Evolutionary conservation across 2,888 invertebrate species (phyloP).

Genomic region (Zygothrica quintamaculata): DNA sequence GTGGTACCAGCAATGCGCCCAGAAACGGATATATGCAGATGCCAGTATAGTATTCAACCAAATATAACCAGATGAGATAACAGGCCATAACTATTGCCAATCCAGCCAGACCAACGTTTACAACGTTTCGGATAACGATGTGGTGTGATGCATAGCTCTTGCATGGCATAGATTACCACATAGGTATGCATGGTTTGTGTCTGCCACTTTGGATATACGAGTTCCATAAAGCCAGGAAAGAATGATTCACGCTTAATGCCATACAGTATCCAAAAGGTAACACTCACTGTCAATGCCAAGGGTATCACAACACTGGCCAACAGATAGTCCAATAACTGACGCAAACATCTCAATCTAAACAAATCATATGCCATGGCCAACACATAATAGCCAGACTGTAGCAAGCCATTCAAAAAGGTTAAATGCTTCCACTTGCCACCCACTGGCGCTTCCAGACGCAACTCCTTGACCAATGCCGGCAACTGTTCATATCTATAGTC

Average conservation of each 20-base stretch:
- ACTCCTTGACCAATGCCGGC: conserved; percentile 33
- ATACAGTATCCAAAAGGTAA: conserved; percentile 56
- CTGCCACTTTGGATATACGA: conserved; percentile 51
- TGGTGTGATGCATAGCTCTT: conserved; percentile 21
- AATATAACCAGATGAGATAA: conserved; percentile 48
- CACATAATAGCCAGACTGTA: conserved; percentile 43
- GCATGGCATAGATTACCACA: conserved; percentile 31
- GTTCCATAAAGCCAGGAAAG: conserved; percentile 34
- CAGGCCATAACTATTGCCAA: conserved; percentile 16
- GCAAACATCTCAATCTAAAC: neutral
- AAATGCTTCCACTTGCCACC: conserved; percentile 66
- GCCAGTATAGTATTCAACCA: conserved; percentile 22
- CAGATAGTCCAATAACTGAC: conserved; percentile 31
- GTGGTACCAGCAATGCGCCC: conserved; percentile 1
- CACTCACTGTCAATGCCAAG: conserved; percentile 35
- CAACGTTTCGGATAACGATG: conserved; percentile 47
- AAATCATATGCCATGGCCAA: conserved; percentile 48
- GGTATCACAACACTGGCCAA: conserved; percentile 47
- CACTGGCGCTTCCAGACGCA: conserved; percentile 34
- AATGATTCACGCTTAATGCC: conserved; percentile 27
- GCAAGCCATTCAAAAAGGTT: conserved; percentile 48
- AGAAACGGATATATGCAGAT: conserved; percentile 60
- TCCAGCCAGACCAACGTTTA: conserved; percentile 12
- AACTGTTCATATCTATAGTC: conserved; percentile 36
- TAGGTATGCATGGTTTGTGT: conserved; percentile 52